phyloP scores from a whole-genome alignment of 2,797 vertebrate genomes.

The Loriculus beryllinus region DNA sequence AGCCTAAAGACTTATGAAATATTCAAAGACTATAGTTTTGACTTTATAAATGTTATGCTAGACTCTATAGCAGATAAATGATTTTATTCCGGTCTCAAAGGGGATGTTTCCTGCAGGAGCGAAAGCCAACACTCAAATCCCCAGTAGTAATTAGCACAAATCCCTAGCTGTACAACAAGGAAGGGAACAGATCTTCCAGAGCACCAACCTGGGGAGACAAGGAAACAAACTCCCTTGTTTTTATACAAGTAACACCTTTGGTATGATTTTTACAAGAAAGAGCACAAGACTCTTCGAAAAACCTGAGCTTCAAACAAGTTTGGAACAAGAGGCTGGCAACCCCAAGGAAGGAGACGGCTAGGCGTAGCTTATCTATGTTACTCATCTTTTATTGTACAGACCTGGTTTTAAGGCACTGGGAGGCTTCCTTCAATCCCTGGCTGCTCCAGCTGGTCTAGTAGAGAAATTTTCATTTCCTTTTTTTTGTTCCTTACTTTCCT shows the following conservation, averaged over 20 bases:
- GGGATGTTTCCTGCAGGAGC: not conserved
- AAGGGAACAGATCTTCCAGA: not conserved
- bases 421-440: not conserved
- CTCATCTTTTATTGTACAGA: not conserved
- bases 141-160: not conserved
- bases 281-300: not conserved
- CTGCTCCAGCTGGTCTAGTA: not conserved
- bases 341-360: not conserved
- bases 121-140: not conserved
- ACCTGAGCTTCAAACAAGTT: not conserved
- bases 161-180: not conserved
- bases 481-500: not conserved
- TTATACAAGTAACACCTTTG: not conserved
- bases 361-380: fast-evolving
- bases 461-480: fast-evolving
- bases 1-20: not conserved
- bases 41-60: fast-evolving
- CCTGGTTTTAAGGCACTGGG: not conserved
- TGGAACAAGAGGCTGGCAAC: not conserved
- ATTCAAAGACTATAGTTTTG: not conserved
- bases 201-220: not conserved
- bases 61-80: not conserved
- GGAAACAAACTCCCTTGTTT: not conserved
- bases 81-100: not conserved
- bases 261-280: not conserved